A percentile compares a stretch with the other conserved stretches of the same genome.
Evolutionary conservation across 2,113 vertebrate genomes (phyloP).

Genomic region (Megaptera novaeangliae): DNA sequence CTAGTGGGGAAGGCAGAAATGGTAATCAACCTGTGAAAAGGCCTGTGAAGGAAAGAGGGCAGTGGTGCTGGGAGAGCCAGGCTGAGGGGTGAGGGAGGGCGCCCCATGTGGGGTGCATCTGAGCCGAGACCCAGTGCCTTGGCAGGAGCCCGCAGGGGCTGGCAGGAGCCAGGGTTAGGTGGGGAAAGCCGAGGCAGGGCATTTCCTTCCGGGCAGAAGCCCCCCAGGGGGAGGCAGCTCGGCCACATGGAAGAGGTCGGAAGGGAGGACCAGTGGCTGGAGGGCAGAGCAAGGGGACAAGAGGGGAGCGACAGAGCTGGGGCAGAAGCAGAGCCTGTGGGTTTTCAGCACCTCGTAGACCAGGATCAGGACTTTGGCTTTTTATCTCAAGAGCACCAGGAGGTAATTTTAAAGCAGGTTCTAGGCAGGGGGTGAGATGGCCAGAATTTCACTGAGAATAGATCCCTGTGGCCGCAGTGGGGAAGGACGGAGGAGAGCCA

Average conservation of each 20-base stretch:
- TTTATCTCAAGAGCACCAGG: background rate
- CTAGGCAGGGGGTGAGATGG: background rate
- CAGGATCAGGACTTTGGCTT: background rate
- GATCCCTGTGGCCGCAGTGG: background rate
- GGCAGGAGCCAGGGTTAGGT: background rate
- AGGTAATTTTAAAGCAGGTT: background rate
- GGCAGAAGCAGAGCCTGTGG: too few species aligned
- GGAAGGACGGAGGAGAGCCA: too few species aligned
- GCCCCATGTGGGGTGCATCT: rapidly evolving
- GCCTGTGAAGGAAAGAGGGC: background rate
- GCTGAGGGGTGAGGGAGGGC: background rate
- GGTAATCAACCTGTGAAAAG: background rate
- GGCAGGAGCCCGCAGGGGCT: background rate
- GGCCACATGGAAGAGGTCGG: rapidly evolving
- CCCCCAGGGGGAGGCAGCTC: background rate
- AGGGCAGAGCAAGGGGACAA: background rate
- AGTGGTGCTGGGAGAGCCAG: background rate
- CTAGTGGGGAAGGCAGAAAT: background rate
- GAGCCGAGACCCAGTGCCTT: background rate
- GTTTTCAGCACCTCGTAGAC: background rate
- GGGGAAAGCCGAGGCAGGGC: background rate
- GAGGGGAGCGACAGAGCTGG: too few species aligned
- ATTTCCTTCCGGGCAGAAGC: background rate
- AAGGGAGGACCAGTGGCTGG: background rate
- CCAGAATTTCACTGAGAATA: background rate